Base-by-base conservation (phyloP, 2,113 vertebrate species). In the Trachemys scripta region DNA sequence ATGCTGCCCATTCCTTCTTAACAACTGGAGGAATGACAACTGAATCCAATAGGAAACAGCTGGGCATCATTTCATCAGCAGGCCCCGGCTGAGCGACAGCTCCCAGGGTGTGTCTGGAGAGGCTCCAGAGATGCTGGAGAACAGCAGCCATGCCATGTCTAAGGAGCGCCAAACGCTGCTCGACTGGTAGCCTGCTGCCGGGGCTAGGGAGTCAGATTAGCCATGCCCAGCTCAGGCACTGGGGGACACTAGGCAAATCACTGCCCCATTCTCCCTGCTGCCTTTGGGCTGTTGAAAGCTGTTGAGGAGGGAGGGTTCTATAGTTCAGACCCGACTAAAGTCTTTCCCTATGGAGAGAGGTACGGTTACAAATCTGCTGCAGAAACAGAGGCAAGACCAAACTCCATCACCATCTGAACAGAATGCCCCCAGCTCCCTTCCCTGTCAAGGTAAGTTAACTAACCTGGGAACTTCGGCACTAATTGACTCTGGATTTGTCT, bases 21-120 rank as follows among this genome's bases (percentile, higher is more conserved):
- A 0, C 14, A 47, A 38, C 0, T 0, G 5, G 57, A 19, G 16
- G 49, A 19, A 3, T 0, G 1, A 38, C 49, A 6, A 2, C 6
- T 9, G 31, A n/a, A n/a, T 69, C 35, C 62, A n/a, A 19, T 17
- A n/a, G 35, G 17, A 16, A 69, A n/a, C 8, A n/a, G 17, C 19
- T 19, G 31, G 59, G 59, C 10, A 35, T 31, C 59, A 29, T 10
- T 29, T 59, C 27, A 62, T 35, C 59, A 62, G 59, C 59, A 62
- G 57, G 29, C 29, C 13, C 29, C 8, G 3, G 3, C 19, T 65
- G 16, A 65, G 31, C 16, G 3, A 31, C 31, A 19, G 62, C 31
- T 65, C 19, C 62, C 35, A 9, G 6, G 7, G 31, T n/a, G 8
- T 19, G 62, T 8, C 16, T n/a, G 4, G 8, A 62, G 6, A 16